Evolutionary conservation across 2,113 vertebrate genomes (phyloP), one percentile per base, ranked within the genome.

Genomic region (Ifrita kowaldi): DNA sequence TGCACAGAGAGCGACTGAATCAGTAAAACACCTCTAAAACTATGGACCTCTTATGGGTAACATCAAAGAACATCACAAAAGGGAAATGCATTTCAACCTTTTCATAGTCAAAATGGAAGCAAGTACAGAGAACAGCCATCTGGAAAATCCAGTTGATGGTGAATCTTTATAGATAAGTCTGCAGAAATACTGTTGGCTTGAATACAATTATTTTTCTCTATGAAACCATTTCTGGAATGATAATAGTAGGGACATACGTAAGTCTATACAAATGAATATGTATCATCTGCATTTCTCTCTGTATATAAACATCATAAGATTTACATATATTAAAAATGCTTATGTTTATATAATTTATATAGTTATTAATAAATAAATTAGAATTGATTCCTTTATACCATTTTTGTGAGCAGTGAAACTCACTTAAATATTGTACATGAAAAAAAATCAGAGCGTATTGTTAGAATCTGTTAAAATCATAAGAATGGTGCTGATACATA

Each of bases 181-280:
- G 33, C 41, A 53, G 64, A 90, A 93, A 49, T 49, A 42, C 16
- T 35, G 17, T 7, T 79, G 42, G 4, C 23, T 71, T 82, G 21
- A 87, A 70, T 68, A 20, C 19, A 1, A 4, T 6, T 30, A 19
- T 19, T 19, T 35, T 71, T 50, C 20, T 6, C 0, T 0, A 74
- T 70, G 30, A 77, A 74, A 78, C 0, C 3, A 35, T 27, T 53
- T 73, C 50, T 77, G n/a, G n/a, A 55, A 32, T 83, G 50, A 59
- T 50, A 33, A 14, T 24, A 60, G 6, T 55, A 20, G 77, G 10
- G 22, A 11, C 14, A 4, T 64, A 42, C 3, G 13, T 60, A 87
- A 30, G 9, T 46, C 32, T 81, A 4, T 37, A 35, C 6, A 13
- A 39, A 52, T 42, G 64, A 42, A 64, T 64, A 41, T 35, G 3